phyloP scores from a whole-genome alignment of 2,113 vertebrate genomes.

The Syngnathoides biaculeatus region DNA sequence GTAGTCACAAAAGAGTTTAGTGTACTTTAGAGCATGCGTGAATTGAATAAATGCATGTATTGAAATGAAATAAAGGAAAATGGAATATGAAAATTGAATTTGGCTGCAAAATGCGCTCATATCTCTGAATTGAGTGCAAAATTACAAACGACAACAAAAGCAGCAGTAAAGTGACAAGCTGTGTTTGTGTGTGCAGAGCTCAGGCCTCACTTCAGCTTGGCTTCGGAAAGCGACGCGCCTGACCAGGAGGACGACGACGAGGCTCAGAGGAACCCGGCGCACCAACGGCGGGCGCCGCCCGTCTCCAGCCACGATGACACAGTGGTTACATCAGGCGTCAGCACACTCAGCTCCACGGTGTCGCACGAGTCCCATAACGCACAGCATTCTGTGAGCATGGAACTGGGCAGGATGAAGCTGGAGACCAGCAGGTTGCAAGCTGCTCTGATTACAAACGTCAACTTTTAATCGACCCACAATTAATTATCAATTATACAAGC shows the following conservation, averaged over 20 bases:
- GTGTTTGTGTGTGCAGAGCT: slow-evolving; percentile 73
- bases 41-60: no score
- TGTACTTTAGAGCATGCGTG: no score
- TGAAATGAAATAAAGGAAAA: no score
- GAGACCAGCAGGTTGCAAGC: slow-evolving; percentile 85
- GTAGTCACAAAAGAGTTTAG: no score
- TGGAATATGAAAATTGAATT: neutral
- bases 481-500: neutral
- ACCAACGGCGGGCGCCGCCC: slow-evolving; percentile 71
- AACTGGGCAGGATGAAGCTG: slow-evolving; percentile 91
- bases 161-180: neutral
- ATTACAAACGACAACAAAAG: neutral
- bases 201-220: slow-evolving; percentile 92
- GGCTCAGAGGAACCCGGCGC: slow-evolving; percentile 66
- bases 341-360: slow-evolving; percentile 94
- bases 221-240: slow-evolving; percentile 92
- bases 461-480: neutral
- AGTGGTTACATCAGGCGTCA: slow-evolving; percentile 92
- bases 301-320: slow-evolving; percentile 81
- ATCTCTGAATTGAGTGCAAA: neutral
- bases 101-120: neutral
- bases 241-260: slow-evolving; percentile 92
- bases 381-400: slow-evolving; percentile 84
- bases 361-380: slow-evolving; percentile 87
- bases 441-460: neutral